These are phyloP conservation scores for Auanema freiburgensis DNA, from an alignment of 2,888 invertebrate genomes.

Conservation along the genomic window DNA sequence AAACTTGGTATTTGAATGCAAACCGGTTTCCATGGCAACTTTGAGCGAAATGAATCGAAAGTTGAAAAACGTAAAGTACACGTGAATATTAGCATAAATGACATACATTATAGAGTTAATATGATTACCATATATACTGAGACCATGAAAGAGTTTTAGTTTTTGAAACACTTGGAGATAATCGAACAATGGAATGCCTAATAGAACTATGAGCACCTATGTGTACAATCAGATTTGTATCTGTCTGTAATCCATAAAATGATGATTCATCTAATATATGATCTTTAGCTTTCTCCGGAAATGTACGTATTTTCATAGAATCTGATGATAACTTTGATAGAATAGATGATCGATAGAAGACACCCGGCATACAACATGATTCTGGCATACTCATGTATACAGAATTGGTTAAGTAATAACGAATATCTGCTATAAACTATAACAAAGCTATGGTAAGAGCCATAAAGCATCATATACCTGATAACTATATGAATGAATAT, in stretches of 20 bases:
- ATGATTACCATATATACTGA: too few species aligned
- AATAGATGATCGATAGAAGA: slow-evolving; percentile 32
- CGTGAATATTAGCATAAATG: too few species aligned
- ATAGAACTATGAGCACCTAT: slow-evolving; percentile 42
- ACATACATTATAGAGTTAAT: too few species aligned
- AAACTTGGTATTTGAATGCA: too few species aligned
- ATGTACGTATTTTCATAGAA: neutral
- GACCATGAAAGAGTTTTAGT: too few species aligned
- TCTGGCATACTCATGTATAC: slow-evolving; percentile 46
- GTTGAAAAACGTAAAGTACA: too few species aligned
- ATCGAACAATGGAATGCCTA: slow-evolving; percentile 13
- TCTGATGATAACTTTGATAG: slow-evolving; percentile 5
- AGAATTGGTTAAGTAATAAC: slow-evolving; percentile 34
- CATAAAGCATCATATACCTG: too few species aligned
- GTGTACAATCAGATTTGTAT: slow-evolving; percentile 44
- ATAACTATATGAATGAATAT: slow-evolving; percentile 14
- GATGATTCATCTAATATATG: slow-evolving; percentile 50
- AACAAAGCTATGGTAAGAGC: slow-evolving; percentile 6
- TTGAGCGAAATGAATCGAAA: too few species aligned
- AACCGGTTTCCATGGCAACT: too few species aligned
- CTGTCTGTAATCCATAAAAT: slow-evolving; percentile 35
- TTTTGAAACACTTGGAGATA: too few species aligned
- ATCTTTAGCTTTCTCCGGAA: slow-evolving; percentile 43
- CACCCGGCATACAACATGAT: slow-evolving; percentile 53
- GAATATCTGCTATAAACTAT: slow-evolving; percentile 37